These are phyloP conservation scores for Pomatostomus ruficeps DNA, from an alignment of 2,113 vertebrate species.

Conservation along the genomic window DNA sequence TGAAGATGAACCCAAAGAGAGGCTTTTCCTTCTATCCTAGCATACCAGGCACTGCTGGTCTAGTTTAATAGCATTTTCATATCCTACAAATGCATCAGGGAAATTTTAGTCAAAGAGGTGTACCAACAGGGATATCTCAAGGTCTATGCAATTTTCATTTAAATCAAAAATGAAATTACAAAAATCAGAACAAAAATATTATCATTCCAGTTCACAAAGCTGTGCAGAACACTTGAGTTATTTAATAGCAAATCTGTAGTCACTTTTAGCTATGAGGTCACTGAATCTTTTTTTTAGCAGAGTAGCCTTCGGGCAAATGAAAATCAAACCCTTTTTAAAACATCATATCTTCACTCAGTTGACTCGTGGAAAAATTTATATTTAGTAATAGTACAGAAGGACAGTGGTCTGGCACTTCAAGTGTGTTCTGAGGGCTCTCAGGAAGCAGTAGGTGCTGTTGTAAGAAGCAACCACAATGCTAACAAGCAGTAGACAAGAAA, in stretches of 20 bases:
- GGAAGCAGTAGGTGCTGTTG: neutral
- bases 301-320: neutral
- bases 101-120: neutral
- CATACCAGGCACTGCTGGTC: neutral
- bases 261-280: neutral
- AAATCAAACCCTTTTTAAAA: conserved; percentile 2
- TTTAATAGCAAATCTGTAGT: neutral
- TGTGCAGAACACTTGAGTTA: neutral
- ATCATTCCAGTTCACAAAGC: neutral
- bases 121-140: neutral
- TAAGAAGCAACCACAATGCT: neutral
- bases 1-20: neutral
- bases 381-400: conserved; percentile 9
- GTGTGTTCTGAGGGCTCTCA: neutral
- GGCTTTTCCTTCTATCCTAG: neutral
- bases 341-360: neutral
- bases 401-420: neutral
- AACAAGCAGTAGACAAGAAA: neutral
- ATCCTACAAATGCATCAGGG: neutral
- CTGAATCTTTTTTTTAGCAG: neutral
- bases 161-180: neutral
- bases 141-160: neutral
- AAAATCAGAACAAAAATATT: neutral
- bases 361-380: neutral
- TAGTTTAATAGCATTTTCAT: neutral